Base-by-base conservation (phyloP, 2,797 vertebrate genomes). In the Cryptoprocta ferox region DNA sequence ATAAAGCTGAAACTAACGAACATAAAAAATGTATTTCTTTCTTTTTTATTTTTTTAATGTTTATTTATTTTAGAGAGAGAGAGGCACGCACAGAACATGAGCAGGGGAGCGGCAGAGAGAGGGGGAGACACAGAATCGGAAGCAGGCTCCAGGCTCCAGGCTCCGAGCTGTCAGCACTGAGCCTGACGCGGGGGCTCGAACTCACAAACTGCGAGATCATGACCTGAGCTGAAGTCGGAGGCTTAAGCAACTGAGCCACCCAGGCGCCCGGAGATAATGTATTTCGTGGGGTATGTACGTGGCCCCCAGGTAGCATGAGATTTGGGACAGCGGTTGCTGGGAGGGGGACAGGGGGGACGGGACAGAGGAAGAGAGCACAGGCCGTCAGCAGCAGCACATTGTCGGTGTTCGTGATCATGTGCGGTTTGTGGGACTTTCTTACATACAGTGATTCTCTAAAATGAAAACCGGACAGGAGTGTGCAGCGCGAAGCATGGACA, bases 301-400 rank as follows among this genome's bases (percentile, higher is more conserved):
- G 16, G 35, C 65, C 2, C 30, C 14, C 1, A 1, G 65, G 70
- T 84, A 56, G 68, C 53, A 8, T 3, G 53, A 26, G 53, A 13
- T 39, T 39, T 13, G 15, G 35, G 61, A 61, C 0, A 13, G 66
- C 19, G 3, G 2, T 5, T 14, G 16, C 37, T 37, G 0, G 19
- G 1, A 0, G 2, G 0, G n/a, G 19, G 3, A 26, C 21, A 5
- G 9, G 28, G n/a, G 6, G 4, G 8, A 11, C 1, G 2, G 37
- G 45, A 10, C 0, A 0, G 5, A 5, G 11, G 30, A 19, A 16
- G 61, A 50, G 18, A 15, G 1, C 5, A 1, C 35, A 12, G 39
- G 70, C 9, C 6, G 42, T 6, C 24, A 6, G 26, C 8, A 53
- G 42, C n/a, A 35, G 37, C 1, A 2, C 8, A 24, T 4, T 1